Evolutionary conservation across 2,113 vertebrate genomes (phyloP).

Genomic region (Sinosuthora webbiana): DNA sequence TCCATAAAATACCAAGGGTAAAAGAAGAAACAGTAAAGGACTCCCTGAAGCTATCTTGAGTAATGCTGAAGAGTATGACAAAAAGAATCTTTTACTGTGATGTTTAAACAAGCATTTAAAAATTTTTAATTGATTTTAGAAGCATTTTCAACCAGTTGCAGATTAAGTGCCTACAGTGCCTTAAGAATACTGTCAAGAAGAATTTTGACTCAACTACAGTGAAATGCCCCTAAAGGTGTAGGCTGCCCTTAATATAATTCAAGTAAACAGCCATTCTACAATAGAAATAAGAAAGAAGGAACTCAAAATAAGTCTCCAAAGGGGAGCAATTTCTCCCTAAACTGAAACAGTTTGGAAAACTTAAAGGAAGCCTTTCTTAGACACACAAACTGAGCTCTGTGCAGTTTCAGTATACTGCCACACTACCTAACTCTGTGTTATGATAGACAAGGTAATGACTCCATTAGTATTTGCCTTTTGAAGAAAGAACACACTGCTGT

Average conservation of each 20-base stretch:
- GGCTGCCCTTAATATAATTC: neutral
- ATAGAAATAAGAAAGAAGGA: neutral
- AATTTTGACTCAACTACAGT: neutral
- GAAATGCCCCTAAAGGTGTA: neutral
- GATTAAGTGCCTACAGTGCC: neutral
- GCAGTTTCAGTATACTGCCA: neutral
- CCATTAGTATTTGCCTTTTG: neutral
- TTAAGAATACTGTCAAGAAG: neutral
- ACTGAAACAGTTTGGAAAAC: neutral
- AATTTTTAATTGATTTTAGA: neutral
- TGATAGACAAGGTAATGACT: fast-evolving
- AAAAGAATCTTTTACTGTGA: neutral
- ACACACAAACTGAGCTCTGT: neutral
- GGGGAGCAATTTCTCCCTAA: neutral
- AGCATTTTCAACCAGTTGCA: neutral
- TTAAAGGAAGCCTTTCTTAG: neutral
- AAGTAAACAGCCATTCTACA: neutral
- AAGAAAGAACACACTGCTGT: neutral
- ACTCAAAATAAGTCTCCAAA: neutral
- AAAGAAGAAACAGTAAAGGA: neutral
- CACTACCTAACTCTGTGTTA: neutral
- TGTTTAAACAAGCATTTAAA: neutral
- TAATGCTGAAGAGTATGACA: neutral
- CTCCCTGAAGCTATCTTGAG: neutral
- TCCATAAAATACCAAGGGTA: neutral